A percentile compares a stretch with the other conserved stretches of the same genome.
Evolutionary conservation across 1,140 invertebrate species (phyloP).

Genomic region (Formica exsecta): DNA sequence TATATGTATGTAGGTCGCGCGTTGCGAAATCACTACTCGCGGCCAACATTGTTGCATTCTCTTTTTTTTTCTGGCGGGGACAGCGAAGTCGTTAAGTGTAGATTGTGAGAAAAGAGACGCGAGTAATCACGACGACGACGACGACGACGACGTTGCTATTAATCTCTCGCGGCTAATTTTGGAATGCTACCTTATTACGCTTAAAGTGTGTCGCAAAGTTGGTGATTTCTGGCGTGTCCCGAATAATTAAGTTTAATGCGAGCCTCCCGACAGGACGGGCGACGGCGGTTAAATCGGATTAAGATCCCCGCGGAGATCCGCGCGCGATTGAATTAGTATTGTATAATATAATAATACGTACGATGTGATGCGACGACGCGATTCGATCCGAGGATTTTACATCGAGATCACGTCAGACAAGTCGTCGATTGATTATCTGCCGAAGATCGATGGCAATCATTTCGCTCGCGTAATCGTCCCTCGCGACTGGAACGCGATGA

Average conservation of each 20-base stretch:
- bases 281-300: slow-evolving; percentile 50
- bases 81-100: background rate
- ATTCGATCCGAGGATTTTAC: slow-evolving; percentile 16
- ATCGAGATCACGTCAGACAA: background rate
- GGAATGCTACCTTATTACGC: slow-evolving; percentile 61
- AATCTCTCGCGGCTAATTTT: slow-evolving; percentile 59
- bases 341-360: slow-evolving; percentile 33
- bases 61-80: slow-evolving; percentile 47
- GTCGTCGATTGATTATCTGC: background rate
- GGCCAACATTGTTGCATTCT: slow-evolving; percentile 56
- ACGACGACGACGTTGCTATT: slow-evolving; percentile 55
- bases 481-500: background rate
- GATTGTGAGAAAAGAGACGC: slow-evolving; percentile 14
- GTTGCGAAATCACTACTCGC: slow-evolving; percentile 54
- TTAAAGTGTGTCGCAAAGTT: slow-evolving; percentile 63
- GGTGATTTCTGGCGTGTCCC: slow-evolving; percentile 59
- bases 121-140: background rate
- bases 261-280: slow-evolving; percentile 21
- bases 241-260: slow-evolving; percentile 61
- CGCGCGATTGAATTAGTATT: slow-evolving; percentile 55
- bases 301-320: slow-evolving; percentile 49
- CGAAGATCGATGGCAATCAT: slow-evolving; percentile 22
- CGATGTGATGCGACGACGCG: slow-evolving; percentile 38
- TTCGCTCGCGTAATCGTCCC: background rate
- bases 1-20: slow-evolving; percentile 33